Evolutionary conservation across 1,140 invertebrate species (phyloP).

Genomic region (Sipha flava): DNA sequence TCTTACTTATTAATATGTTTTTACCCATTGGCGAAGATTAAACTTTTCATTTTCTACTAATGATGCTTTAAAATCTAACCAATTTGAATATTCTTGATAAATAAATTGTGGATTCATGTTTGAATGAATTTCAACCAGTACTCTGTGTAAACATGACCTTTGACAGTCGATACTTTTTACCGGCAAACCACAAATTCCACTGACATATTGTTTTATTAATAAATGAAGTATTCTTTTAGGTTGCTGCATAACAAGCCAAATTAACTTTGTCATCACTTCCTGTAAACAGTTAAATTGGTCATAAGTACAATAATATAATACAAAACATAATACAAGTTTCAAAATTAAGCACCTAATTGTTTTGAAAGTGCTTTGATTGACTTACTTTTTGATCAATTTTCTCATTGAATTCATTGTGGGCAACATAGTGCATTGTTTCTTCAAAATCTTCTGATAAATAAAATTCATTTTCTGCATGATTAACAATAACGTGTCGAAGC

Average conservation of each 20-base stretch:
- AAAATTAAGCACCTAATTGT: no score
- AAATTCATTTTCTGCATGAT: background rate
- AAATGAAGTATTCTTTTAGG: background rate
- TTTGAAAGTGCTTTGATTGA: background rate
- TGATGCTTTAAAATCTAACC: background rate
- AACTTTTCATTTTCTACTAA: background rate
- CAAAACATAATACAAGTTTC: no score
- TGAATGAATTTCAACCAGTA: background rate
- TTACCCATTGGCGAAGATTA: background rate
- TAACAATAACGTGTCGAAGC: background rate
- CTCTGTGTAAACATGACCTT: background rate
- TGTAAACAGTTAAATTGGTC: background rate
- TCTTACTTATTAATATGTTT: background rate
- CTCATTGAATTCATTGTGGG: background rate
- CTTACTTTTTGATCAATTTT: background rate
- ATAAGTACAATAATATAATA: no score
- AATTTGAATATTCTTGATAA: background rate
- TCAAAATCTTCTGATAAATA: background rate
- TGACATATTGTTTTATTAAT: background rate
- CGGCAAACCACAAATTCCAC: background rate
- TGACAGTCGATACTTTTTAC: background rate
- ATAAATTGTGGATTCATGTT: background rate
- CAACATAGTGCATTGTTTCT: background rate
- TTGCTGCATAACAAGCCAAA: background rate
- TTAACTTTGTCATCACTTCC: background rate